phyloP scores from a whole-genome alignment of 2,888 invertebrate genomes.

The Euphydryas editha region DNA sequence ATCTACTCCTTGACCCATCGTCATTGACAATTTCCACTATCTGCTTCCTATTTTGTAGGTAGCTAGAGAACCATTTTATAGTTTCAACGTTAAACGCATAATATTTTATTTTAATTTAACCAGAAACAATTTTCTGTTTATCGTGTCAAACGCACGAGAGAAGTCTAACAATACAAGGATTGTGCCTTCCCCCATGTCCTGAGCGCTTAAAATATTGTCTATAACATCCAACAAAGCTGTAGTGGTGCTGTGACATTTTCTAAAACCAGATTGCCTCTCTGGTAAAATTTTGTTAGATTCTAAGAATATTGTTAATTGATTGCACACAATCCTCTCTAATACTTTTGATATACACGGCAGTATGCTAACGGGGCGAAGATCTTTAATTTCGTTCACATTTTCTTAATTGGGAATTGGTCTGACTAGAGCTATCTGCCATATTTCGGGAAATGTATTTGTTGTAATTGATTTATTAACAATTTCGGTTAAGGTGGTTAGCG shows the following conservation, averaged over 20 bases:
- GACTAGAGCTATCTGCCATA: background rate
- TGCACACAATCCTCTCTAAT: background rate
- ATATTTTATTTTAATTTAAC: too few relatives aligned
- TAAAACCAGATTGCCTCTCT: background rate
- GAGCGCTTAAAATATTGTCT: too few relatives aligned
- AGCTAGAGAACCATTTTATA: too few relatives aligned
- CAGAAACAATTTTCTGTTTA: too few relatives aligned
- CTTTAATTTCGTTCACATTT: conserved; percentile 2
- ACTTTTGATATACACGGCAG: background rate
- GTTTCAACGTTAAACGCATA: too few relatives aligned
- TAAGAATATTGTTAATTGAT: background rate
- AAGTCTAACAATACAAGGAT: too few relatives aligned
- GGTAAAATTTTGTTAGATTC: background rate
- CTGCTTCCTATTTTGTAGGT: background rate
- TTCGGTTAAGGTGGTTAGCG: too few relatives aligned
- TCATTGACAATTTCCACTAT: background rate
- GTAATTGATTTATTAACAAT: background rate
- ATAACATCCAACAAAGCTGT: conserved; percentile 1
- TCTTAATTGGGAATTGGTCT: conserved; percentile 7
- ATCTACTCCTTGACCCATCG: background rate
- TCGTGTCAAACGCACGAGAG: too few relatives aligned
- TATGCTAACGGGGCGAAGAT: conserved; percentile 1
- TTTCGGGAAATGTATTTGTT: background rate
- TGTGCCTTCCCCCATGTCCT: too few relatives aligned
- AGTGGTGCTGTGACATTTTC: background rate